Conservation (phyloP, 2,888 invertebrate genomes). For the Drosophila demipolita region DNA sequence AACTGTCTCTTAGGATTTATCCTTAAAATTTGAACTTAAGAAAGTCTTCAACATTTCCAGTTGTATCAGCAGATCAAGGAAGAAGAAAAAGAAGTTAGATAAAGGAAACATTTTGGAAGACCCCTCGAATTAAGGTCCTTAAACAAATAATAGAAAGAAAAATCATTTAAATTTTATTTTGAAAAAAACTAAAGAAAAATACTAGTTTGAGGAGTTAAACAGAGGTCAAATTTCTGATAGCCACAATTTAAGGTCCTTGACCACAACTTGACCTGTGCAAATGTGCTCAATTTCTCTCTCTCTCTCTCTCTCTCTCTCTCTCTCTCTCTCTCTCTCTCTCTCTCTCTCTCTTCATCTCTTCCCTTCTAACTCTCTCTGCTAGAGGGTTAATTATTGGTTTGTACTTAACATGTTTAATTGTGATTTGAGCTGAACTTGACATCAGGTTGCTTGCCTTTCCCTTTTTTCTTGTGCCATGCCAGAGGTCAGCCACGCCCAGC, state of each 20-base stretch:
- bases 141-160: too few species aligned
- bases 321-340: neutral
- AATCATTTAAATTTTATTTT: too few species aligned
- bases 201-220: neutral
- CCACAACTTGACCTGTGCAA: neutral
- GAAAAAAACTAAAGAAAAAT: too few species aligned
- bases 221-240: neutral
- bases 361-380: neutral
- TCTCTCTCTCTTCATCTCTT: too few species aligned
- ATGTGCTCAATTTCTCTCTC: neutral
- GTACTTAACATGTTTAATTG: conserved; percentile 18
- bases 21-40: too few species aligned
- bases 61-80: too few species aligned
- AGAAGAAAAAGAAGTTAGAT: neutral
- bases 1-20: too few species aligned
- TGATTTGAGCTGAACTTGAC: conserved; percentile 55
- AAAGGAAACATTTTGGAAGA: too few species aligned
- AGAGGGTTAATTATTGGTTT: neutral
- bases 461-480: conserved; percentile 38
- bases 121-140: too few species aligned
- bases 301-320: neutral
- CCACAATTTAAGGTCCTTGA: neutral
- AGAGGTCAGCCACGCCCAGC: conserved; percentile 64
- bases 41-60: too few species aligned
- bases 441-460: conserved; percentile 60